These are phyloP conservation scores for Centrocercus urophasianus DNA, from an alignment of 2,113 vertebrate genomes.

Conservation along the genomic window DNA sequence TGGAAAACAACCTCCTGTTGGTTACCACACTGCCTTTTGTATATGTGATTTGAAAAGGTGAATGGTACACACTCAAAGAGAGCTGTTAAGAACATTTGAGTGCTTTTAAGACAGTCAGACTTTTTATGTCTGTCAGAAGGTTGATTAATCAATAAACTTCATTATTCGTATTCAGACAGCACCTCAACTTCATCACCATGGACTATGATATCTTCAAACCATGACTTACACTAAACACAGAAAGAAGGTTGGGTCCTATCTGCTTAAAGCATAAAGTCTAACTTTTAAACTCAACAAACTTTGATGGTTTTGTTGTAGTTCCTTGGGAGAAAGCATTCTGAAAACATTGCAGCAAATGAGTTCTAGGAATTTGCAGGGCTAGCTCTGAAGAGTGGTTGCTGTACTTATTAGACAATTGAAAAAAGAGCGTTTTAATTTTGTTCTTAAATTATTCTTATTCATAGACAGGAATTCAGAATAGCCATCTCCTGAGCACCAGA, in stretches of 20 bases:
- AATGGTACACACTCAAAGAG: background rate
- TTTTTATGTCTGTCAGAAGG: background rate
- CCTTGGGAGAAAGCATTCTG: background rate
- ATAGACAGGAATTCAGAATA: background rate
- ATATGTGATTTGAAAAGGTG: background rate
- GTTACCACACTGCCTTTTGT: background rate
- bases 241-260: background rate
- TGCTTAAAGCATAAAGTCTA: background rate
- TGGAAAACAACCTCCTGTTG: background rate
- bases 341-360: background rate
- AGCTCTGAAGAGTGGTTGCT: background rate
- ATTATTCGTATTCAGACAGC: background rate
- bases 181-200: background rate
- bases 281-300: background rate
- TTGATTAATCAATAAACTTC: background rate
- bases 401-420: accelerated
- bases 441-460: background rate
- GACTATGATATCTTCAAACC: background rate
- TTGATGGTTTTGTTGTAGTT: background rate
- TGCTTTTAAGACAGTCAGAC: background rate
- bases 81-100: background rate
- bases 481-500: background rate
- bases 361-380: background rate
- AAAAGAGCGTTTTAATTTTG: accelerated
- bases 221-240: background rate